Conservation (phyloP, 2,888 invertebrate genomes). For the Diaprepes abbreviatus region DNA sequence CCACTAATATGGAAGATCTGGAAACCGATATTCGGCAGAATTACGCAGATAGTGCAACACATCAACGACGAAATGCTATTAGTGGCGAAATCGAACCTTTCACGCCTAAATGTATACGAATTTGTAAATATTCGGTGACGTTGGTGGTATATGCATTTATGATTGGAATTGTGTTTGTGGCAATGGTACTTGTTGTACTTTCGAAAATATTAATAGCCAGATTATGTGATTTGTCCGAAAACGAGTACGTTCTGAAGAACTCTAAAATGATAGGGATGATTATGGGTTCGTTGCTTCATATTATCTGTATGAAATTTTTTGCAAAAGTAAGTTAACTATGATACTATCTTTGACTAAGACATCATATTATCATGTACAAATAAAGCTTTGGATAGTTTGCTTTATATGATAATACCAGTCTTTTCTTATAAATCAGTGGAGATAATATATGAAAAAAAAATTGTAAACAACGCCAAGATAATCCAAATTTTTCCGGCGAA, state of each 20-base stretch:
- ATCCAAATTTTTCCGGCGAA: no score
- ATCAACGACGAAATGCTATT: slow-evolving; percentile 23
- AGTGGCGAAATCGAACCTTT: slow-evolving; percentile 52
- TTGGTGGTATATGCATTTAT: slow-evolving; percentile 48
- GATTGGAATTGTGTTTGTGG: slow-evolving; percentile 52
- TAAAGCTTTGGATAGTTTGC: no score
- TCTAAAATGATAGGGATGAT: slow-evolving; percentile 45
- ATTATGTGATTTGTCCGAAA: slow-evolving; percentile 22
- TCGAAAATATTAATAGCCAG: slow-evolving; percentile 39
- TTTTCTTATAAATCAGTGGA: no score
- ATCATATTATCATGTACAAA: no score
- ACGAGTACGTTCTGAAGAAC: slow-evolving; percentile 26
- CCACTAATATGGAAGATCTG: slow-evolving; percentile 49
- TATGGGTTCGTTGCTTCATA: slow-evolving; percentile 52
- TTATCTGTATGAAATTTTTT: slow-evolving; percentile 57
- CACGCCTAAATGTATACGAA: slow-evolving; percentile 22
- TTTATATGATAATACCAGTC: no score
- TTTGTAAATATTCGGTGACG: slow-evolving; percentile 42
- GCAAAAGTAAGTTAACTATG: slow-evolving; percentile 44
- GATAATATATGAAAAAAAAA: no score
- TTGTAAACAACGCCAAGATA: no score
- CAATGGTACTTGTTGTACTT: slow-evolving; percentile 46
- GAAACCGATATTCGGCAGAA: slow-evolving; percentile 50
- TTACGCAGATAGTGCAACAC: slow-evolving; percentile 18
- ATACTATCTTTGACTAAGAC: no score